phyloP scores from a whole-genome alignment of 1,140 invertebrate genomes.

The Antheraea pernyi region DNA sequence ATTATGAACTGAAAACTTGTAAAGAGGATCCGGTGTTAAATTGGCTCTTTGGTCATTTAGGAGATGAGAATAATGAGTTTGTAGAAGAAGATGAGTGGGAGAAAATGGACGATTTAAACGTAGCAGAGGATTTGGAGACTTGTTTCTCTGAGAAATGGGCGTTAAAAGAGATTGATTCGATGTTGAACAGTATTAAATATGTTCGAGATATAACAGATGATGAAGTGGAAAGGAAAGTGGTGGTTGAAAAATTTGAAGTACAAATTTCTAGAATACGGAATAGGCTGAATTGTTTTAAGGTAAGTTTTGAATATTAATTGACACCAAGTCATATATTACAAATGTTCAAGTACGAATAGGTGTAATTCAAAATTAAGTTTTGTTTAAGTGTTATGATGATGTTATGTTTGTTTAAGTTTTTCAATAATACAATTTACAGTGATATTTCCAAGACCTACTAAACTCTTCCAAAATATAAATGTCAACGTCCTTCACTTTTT shows the following conservation, averaged over 20 bases:
- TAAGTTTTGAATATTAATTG: slow-evolving; percentile 22
- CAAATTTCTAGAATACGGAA: slow-evolving; percentile 43
- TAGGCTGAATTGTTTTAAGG: slow-evolving; percentile 54
- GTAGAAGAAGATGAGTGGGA: slow-evolving; percentile 40
- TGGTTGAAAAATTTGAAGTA: slow-evolving; percentile 45
- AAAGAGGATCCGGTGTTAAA: slow-evolving; percentile 51
- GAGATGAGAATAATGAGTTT: slow-evolving; percentile 30
- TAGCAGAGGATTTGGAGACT: slow-evolving; percentile 38
- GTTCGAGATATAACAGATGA: slow-evolving; percentile 49
- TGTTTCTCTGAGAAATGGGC: slow-evolving; percentile 57
- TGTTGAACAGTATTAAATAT: slow-evolving; percentile 52
- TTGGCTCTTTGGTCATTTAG: slow-evolving; percentile 54
- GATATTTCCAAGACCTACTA: no score
- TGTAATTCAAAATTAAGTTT: no score
- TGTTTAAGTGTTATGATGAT: no score
- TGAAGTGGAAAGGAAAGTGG: slow-evolving; percentile 33
- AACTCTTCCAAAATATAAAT: no score
- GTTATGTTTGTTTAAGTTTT: no score
- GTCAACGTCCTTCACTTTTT: no score
- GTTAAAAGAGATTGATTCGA: slow-evolving; percentile 52
- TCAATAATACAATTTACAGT: no score
- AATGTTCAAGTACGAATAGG: no score
- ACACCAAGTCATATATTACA: neutral
- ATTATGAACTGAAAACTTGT: slow-evolving; percentile 38
- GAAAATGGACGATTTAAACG: slow-evolving; percentile 34